Evolutionary conservation across 2,113 vertebrate species (phyloP).

Genomic region (Corythoichthys haematopterus): DNA sequence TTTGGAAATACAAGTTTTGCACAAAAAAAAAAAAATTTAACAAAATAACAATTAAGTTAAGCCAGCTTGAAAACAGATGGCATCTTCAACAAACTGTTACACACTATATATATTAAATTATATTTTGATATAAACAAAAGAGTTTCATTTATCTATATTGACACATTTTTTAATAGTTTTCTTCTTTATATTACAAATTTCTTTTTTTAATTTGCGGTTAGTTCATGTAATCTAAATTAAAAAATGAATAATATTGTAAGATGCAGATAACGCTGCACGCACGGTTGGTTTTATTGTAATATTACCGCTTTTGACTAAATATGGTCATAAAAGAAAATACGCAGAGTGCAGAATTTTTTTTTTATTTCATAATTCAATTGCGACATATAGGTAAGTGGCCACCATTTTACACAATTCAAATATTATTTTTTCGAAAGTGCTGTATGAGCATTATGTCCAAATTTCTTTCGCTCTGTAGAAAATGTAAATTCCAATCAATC

Average conservation of each 20-base stretch:
- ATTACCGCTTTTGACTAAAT: not conserved
- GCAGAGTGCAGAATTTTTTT: not conserved
- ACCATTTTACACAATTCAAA: not conserved
- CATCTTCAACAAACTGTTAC: constrained; percentile 16
- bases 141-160: not conserved
- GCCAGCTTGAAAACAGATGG: constrained; percentile 67
- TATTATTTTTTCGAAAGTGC: not conserved
- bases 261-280: not conserved
- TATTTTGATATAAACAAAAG: not conserved
- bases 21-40: constrained; percentile 59
- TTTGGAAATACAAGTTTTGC: constrained; percentile 66
- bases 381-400: not conserved
- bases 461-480: not conserved
- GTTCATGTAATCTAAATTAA: not conserved
- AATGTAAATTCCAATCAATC: not conserved
- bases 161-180: not conserved
- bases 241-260: not conserved
- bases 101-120: not conserved
- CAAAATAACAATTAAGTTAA: constrained; percentile 45
- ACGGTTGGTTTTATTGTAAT: not conserved
- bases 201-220: not conserved
- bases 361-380: not conserved
- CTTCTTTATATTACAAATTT: not conserved
- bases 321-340: not conserved
- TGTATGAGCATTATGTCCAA: not conserved